phyloP scores from a whole-genome alignment of 2,113 vertebrate species.

The Amphiprion ocellaris region DNA sequence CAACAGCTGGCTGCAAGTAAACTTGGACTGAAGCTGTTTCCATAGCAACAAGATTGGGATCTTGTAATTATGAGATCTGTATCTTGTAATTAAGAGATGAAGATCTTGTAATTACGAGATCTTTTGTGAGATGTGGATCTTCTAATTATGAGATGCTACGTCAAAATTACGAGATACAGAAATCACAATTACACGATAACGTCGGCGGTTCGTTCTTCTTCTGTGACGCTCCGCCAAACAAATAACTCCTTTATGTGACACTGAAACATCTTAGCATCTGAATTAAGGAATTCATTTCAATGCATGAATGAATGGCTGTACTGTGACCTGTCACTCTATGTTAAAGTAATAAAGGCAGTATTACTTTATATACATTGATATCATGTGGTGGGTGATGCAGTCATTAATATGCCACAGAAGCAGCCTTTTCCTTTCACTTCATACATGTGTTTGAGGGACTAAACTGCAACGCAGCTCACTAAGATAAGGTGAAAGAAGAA shows the following conservation, averaged over 20 bases:
- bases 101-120: conserved; percentile 40
- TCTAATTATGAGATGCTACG: conserved; percentile 9
- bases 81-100: conserved; percentile 43
- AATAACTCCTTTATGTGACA: conserved; percentile 7
- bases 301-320: background rate
- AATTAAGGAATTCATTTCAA: background rate
- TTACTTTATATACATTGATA: background rate
- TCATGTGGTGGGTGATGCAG: background rate
- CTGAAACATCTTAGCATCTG: background rate
- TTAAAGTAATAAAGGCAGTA: too few relatives aligned
- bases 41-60: conserved; percentile 10
- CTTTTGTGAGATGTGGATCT: conserved; percentile 14
- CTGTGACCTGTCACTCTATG: too few relatives aligned
- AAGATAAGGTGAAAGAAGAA: too few relatives aligned
- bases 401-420: background rate
- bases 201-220: background rate
- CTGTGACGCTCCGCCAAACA: background rate
- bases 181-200: conserved; percentile 14
- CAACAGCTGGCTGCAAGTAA: conserved; percentile 28
- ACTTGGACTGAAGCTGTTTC: conserved; percentile 13
- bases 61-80: conserved; percentile 22
- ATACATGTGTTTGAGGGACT: too few relatives aligned
- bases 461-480: too few relatives aligned
- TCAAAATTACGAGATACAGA: background rate
- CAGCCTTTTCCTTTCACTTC: too few relatives aligned